A percentile compares a stretch with the other conserved stretches of the same genome.
Evolutionary conservation across 2,113 vertebrate species (phyloP).

Genomic region (Macrotis lagotis): DNA sequence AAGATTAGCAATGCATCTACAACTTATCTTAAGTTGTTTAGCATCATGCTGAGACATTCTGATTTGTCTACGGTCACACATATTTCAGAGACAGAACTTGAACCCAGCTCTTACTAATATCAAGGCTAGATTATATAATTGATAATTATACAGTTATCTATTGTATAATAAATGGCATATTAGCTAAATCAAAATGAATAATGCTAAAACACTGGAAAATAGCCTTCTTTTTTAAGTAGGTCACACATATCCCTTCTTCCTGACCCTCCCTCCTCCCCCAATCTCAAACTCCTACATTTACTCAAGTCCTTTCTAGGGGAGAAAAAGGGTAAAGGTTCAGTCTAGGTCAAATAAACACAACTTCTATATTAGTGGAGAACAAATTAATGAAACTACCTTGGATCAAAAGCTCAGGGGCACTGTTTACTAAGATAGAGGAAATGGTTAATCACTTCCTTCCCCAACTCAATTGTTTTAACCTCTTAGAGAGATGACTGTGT

Average conservation of each 20-base stretch:
- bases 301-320: neutral
- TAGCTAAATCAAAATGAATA: neutral
- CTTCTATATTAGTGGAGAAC: neutral
- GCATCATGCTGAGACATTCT: neutral
- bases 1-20: neutral
- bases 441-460: slow-evolving; percentile 61
- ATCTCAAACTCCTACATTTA: neutral
- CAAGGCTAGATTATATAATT: neutral
- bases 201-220: neutral
- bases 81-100: neutral
- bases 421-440: slow-evolving; percentile 65
- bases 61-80: neutral
- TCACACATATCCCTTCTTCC: neutral
- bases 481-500: slow-evolving; percentile 50
- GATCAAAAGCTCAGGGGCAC: slow-evolving; percentile 51
- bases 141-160: too few relatives aligned
- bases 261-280: neutral
- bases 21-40: neutral
- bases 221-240: neutral
- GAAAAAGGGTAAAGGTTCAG: neutral
- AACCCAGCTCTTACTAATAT: neutral
- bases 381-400: neutral
- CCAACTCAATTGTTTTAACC: slow-evolving; percentile 48
- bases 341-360: neutral
- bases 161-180: neutral